These are phyloP conservation scores for Procavia capensis DNA, from an alignment of 2,113 vertebrate species.

Conservation along the genomic window DNA sequence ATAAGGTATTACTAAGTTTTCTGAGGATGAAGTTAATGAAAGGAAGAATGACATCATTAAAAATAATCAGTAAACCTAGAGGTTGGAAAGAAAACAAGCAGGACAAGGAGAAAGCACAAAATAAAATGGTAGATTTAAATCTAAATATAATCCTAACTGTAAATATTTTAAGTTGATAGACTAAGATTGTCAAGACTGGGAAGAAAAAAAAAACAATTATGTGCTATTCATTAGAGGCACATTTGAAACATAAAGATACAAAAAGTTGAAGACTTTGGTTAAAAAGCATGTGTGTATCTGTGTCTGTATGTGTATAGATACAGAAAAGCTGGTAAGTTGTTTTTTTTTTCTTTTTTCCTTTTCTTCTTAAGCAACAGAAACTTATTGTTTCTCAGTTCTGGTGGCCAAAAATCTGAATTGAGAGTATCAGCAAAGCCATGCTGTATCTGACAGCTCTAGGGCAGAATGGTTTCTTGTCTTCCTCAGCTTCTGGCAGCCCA, in stretches of 20 bases:
- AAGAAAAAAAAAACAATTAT: neutral
- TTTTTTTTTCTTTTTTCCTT: no score
- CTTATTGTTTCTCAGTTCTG: no score
- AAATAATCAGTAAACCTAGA: neutral
- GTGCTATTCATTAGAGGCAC: neutral
- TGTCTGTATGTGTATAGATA: no score
- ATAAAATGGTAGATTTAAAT: neutral
- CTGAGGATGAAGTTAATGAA: constrained; percentile 4
- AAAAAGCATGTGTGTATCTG: neutral
- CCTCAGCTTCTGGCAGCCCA: no score
- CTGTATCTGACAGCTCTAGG: no score
- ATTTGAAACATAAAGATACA: neutral
- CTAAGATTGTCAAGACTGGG: neutral
- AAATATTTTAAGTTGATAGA: neutral
- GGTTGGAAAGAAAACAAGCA: neutral
- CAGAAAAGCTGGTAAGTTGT: neutral
- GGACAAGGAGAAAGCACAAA: neutral
- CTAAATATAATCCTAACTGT: neutral
- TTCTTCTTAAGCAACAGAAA: no score
- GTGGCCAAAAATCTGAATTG: no score
- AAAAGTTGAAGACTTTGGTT: neutral
- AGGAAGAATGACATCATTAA: neutral
- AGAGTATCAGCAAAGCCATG: no score
- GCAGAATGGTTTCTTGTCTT: no score
- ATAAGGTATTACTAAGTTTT: no score